Evolutionary conservation across 2,113 vertebrate species (phyloP), one percentile per base, ranked within the genome.

Genomic region (Crotalus helleri): DNA sequence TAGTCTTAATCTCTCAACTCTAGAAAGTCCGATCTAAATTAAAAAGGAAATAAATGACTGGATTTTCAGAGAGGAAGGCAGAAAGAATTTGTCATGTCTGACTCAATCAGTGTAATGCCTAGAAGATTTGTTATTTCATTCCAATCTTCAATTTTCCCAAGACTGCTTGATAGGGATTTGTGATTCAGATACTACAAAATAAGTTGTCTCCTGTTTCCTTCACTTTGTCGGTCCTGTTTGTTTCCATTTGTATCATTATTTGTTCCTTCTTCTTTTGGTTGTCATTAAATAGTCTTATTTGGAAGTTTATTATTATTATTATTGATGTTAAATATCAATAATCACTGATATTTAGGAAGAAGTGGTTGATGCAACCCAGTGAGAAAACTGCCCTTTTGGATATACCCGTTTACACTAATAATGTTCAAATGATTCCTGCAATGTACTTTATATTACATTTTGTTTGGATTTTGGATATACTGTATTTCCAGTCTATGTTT

Each of bases 121-220:
- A 95, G 91, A 89, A 91, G 54, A 90, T 54, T 44, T 94, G 94
- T 96, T 96, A 95, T 93, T 95, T 96, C 91, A 54, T 92, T 90
- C 49, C 57, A 85, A 4, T 46, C 57, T 59, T 87, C 95, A 86
- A 95, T 93, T 93, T 85, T 93, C 93, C 94, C 93, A 94, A 87
- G 93, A 93, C 54, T 96, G 91, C 95, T 95, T 96, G 94, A 94
- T 95, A 94, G 11, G 89, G 94, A 95, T 96, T 96, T 96, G 95
- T 96, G 96, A 95, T 95, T 92, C 94, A 95, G 95, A 96, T 96
- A 92, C 91, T 91, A 94, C 93, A 93, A 97, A 97, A 97, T 96
- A 96, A 92, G 95, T 97, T 97, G 59, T 94, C 87, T 94, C 5
- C 91, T 89, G 92, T 95, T 93, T 69, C 93, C 94, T 54, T 57